Evolutionary conservation across 1,140 invertebrate genomes (phyloP), one percentile per base, ranked within the genome.

Genomic region (Arion vulgaris): DNA sequence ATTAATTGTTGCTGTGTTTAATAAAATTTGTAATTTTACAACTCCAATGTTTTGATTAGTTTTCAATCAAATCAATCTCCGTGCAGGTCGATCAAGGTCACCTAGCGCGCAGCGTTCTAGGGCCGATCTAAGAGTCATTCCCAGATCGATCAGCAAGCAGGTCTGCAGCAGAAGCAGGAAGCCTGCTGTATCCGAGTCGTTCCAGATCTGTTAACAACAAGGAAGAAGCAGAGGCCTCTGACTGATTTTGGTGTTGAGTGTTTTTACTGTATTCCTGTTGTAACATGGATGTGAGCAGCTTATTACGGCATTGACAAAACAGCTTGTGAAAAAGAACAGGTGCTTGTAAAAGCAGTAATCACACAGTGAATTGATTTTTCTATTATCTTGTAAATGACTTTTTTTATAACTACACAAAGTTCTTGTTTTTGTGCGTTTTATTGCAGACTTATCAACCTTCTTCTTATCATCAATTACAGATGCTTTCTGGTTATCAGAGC

Each of bases 71-170:
- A 83, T 75, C 90, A 84, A 72, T 86, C 87, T 75, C 91, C n/a
- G n/a, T n/a, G 84, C n/a, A 84, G 88, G 72, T n/a, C 85, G 90
- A 39, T 91, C 91, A 57, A 87, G 92, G 75, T 93, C 92, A 13
- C 85, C 91, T 66, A 90, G 84, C 85, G 90, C 32, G 88, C 17
- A 78, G 86, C 85, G 89, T 81, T 89, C 87, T 26, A 76, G 19
- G 87, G 86, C 23, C 73, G 85, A 34, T 88, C 86, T 13, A 93
- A 93, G 75, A 94, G 94, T 32, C 92, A 92, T 51, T 94, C 94
- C 26, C 93, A 93, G 71, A 94, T 87, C 94, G 94, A 84, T 94
- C 93, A 74, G 86, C 86, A 80, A 90, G 85, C 74, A 86, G 87
- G 71, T 89, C 85, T 72, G 49, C 15, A 88, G 87, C 72, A 86